Evolutionary conservation across 2,113 vertebrate species (phyloP), one percentile per base, ranked within the genome.

Genomic region (Phalacrocorax brasilianus): DNA sequence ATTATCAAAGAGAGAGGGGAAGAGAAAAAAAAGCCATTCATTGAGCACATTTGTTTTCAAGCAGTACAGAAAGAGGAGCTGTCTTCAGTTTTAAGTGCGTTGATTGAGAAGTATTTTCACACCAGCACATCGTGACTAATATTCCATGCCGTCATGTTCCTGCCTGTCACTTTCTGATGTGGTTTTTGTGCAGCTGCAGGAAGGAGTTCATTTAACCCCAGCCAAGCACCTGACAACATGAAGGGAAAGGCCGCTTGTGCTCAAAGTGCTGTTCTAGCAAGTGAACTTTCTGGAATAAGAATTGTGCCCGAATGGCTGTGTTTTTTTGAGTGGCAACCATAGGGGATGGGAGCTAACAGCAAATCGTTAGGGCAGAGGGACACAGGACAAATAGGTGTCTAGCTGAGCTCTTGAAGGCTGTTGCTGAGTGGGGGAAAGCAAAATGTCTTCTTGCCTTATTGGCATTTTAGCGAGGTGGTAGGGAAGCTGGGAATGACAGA

Each of bases 61-160:
- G 65, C 86, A 84, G 61, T 42, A 72, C 73, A 92, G 88, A 93
- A 94, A 58, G 92, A 94, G 58, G 80, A 86, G 70, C 80, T 93
- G 76, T 92, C 92, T 97, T 68, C 62, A 53, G 73, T 55, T 93
- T 59, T 45, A 68, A 94, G 88, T 82, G 76, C 19, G 5, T 45
- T 87, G 89, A 95, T 74, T 91, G 86, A 87, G 32, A 91, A 96
- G 73, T 72, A 79, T 96, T 96, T 95, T 95, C 91, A 85, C 92
- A 91, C 86, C 90, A 96, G 91, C 70, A 27, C 76, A 68, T 76
- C 0, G 2, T 97, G 83, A 95, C 73, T 87, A 85, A 93, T 91
- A 49, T 35, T 87, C 86, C 68, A 11, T 79, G 83, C 80, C 95
- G 83, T 79, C 73, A 2, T 85, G 86, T 76, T 95, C 58, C 92